These are phyloP conservation scores for Aphidius ervi DNA, from an alignment of 1,140 invertebrate species.

Conservation along the genomic window DNA sequence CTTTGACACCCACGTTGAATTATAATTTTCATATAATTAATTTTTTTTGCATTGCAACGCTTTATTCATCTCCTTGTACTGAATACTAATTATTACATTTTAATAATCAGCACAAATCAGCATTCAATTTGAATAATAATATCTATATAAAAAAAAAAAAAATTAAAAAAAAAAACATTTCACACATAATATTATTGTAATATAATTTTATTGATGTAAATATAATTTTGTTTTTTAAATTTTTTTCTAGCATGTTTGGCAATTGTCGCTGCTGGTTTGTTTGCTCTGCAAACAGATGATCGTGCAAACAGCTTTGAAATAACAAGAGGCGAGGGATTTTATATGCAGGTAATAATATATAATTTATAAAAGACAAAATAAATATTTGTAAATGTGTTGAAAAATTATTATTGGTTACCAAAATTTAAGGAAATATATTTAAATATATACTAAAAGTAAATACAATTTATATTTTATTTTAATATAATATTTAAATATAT, in stretches of 20 bases:
- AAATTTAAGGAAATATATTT: not conserved
- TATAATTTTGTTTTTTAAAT: conserved; percentile 23
- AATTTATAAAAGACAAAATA: not conserved
- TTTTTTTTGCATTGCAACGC: not conserved
- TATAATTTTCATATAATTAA: not conserved
- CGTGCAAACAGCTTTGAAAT: conserved; percentile 69
- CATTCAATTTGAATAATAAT: not conserved
- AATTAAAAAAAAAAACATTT: not conserved
- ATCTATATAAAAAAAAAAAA: not conserved
- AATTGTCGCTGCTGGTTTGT: conserved; percentile 72
- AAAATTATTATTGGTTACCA: not conserved
- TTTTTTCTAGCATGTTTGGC: conserved; percentile 69
- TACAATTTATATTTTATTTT: not conserved
- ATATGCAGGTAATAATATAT: conserved; percentile 67
- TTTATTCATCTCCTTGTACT: conserved; percentile 3
- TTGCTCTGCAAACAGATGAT: conserved; percentile 77
- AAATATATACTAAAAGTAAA: not conserved
- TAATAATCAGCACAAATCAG: too few species aligned
- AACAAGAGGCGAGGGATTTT: conserved; percentile 75
- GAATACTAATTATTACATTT: not conserved
- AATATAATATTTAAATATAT: not conserved
- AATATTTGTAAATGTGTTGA: not conserved
- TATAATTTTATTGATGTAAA: not conserved
- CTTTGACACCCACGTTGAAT: conserved; percentile 2
- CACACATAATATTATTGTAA: not conserved